phyloP scores from a whole-genome alignment of 2,113 vertebrate genomes.

The Falcunculus frontatus region DNA sequence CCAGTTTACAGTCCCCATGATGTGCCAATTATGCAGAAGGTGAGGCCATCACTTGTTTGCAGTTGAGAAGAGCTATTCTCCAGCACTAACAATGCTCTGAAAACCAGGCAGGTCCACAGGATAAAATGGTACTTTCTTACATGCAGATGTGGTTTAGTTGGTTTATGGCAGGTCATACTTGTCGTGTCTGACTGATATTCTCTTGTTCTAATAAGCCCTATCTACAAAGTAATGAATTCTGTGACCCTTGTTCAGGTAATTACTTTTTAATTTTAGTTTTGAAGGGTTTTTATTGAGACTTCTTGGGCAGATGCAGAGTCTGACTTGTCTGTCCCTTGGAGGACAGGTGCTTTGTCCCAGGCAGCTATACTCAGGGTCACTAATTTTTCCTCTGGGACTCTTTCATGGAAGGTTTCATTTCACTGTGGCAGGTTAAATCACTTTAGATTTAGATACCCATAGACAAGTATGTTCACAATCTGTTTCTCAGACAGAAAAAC shows the following conservation, averaged over 20 bases:
- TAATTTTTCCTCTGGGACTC: not conserved
- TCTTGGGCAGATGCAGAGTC: not conserved
- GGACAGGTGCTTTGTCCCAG: not conserved
- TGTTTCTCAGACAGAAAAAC: not conserved
- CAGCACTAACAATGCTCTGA: not conserved
- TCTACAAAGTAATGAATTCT: not conserved
- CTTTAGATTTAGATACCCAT: not conserved
- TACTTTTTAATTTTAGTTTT: not conserved
- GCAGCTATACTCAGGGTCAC: not conserved
- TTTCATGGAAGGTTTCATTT: not conserved
- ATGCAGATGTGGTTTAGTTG: not conserved
- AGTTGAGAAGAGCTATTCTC: not conserved
- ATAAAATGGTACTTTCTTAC: not conserved
- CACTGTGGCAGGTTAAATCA: not conserved
- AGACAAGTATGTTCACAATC: not conserved
- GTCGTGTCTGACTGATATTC: not conserved
- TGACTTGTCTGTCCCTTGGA: not conserved
- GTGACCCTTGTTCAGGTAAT: not conserved
- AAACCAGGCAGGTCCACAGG: not conserved
- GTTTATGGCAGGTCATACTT: not conserved
- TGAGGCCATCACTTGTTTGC: not conserved
- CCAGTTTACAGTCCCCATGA: not conserved
- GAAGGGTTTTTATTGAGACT: not conserved
- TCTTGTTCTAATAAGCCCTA: not conserved
- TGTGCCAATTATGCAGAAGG: not conserved